Evolutionary conservation across 2,888 invertebrate genomes (phyloP), one percentile per base, ranked within the genome.

Genomic region (Petrophora chlorosata): DNA sequence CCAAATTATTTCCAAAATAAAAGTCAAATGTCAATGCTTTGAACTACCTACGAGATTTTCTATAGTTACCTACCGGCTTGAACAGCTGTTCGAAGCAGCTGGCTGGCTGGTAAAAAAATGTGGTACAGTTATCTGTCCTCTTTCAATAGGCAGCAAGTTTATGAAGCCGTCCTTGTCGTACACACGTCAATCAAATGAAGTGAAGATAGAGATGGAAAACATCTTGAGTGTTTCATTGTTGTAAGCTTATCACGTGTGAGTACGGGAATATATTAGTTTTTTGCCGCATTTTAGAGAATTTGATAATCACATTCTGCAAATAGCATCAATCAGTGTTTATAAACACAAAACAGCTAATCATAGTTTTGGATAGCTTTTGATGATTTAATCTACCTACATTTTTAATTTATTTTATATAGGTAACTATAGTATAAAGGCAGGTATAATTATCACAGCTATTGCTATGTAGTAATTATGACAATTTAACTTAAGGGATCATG

Each of bases 1-100:
- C 8, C 8, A 10, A 16, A 2, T 3, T 16, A 15, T 5, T 36
- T 36, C 16, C 13, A 7, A 16, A 26, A 13, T 4, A 5, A 3
- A 8, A 5, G 9, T 1, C 2, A 36, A 25, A n/a, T 12, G 5
- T 25, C 14, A 12, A 3, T 30, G 28, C 15, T 16, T 10, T 12
- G 26, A 48, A 10, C 16, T 17, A 26, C 23, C 16, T 17, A 26
- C 23, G 25, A 25, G 13, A 26, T 15, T 26, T 25, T 23, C 9
- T 1, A 3, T 10, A 34, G 12, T n/a, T 30, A 47, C 29, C 61
- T 76, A 73, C 86, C 87, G 88, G 86, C 77, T 53, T 69, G 70
- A 88, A 89, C 89, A 90, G 89, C 89, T 90, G 89, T 89, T 88
- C 75, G 54, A 52, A 80, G 87, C 89, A 89, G 89, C 89, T 89